A percentile compares a stretch with the other conserved stretches of the same genome.
phyloP scores from a whole-genome alignment of 2,888 invertebrate genomes.

The Lithophane leautieri region DNA sequence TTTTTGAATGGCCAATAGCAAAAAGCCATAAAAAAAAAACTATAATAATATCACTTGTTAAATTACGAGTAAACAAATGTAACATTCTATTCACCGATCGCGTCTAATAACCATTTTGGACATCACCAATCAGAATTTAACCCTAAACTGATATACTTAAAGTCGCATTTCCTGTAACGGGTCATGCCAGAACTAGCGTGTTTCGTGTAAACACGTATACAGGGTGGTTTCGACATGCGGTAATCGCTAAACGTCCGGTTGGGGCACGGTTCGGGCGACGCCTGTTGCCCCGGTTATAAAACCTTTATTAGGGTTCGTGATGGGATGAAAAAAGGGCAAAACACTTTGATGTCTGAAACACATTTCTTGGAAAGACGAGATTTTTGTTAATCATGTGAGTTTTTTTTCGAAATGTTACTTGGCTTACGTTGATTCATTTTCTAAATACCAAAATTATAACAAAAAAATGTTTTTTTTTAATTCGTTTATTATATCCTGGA shows the following conservation, averaged over 20 bases:
- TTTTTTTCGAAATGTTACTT: conserved; percentile 8
- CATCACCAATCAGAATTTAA: conserved; percentile 14
- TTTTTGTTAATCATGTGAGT: conserved; percentile 34
- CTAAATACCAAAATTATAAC: not conserved
- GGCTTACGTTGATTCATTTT: not conserved
- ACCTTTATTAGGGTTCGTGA: conserved; percentile 73
- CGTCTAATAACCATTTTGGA: conserved; percentile 33
- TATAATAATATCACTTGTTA: conserved; percentile 28
- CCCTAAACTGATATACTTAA: not conserved
- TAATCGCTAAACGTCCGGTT: conserved; percentile 71
- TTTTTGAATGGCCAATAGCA: too few species aligned
- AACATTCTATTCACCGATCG: conserved; percentile 43
- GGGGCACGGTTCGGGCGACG: conserved; percentile 56
- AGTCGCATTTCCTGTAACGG: conserved; percentile 37
- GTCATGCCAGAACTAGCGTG: conserved; percentile 60
- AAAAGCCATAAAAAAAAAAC: not conserved
- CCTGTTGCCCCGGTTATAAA: conserved; percentile 75
- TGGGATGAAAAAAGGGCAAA: conserved; percentile 68
- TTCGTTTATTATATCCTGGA: not conserved
- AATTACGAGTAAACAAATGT: conserved; percentile 44
- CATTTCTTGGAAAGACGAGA: conserved; percentile 55
- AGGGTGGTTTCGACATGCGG: conserved; percentile 72
- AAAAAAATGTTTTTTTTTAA: not conserved
- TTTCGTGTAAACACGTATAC: conserved; percentile 68
- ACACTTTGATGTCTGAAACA: conserved; percentile 66